Percentiles rank a stretch among this genome's conserved stretches.
Conservation (phyloP, 2,797 vertebrate species). For the Myoxocephalus aenaeus region DNA sequence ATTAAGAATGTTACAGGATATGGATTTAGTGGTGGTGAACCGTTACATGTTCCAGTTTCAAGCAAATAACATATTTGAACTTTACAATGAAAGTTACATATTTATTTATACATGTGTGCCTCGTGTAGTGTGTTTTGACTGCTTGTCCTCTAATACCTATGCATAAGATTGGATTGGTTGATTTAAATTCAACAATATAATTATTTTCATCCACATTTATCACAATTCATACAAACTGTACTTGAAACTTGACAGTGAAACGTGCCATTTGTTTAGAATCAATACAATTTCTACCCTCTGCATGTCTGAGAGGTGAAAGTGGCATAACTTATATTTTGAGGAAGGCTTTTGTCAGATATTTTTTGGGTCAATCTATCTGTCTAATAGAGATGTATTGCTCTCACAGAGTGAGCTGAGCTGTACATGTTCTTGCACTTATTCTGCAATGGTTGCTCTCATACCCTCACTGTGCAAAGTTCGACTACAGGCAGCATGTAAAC, state of each 20-base stretch:
- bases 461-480: slow-evolving; percentile 19
- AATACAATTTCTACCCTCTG: slow-evolving; percentile 5
- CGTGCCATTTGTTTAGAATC: slow-evolving; percentile 15
- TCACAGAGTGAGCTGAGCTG: slow-evolving; percentile 46
- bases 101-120: too few relatives aligned
- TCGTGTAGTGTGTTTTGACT: background rate
- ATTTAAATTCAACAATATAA: background rate
- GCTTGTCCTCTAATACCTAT: background rate
- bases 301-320: slow-evolving; percentile 16
- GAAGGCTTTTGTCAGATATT: background rate
- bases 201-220: background rate
- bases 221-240: background rate
- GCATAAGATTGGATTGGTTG: background rate
- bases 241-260: background rate
- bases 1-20: background rate
- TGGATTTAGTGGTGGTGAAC: background rate
- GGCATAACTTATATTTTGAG: slow-evolving; percentile 40
- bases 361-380: slow-evolving; percentile 57
- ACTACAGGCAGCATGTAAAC: background rate
- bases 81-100: background rate
- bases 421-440: slow-evolving; percentile 25
- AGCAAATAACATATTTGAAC: background rate
- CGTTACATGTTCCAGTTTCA: background rate
- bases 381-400: slow-evolving; percentile 54
- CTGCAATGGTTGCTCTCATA: slow-evolving; percentile 10